Conservation (phyloP, 2,113 vertebrate species). For the Astur gentilis region DNA sequence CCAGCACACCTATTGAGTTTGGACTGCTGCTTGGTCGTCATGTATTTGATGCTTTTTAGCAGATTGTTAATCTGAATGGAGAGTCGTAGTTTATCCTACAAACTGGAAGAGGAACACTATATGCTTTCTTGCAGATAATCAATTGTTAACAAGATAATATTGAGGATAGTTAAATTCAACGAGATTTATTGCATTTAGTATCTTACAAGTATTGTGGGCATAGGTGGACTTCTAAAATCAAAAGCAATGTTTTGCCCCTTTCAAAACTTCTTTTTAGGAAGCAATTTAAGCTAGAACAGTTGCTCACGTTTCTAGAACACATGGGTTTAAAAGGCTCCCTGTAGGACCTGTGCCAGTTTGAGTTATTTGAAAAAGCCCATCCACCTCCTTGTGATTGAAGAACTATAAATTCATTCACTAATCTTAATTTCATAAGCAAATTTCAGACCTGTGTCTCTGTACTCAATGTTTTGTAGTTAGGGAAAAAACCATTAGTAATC, state of each 20-base stretch:
- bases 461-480: background rate
- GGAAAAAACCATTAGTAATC: background rate
- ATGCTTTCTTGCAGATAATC: background rate
- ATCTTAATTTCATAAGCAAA: background rate
- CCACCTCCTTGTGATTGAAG: background rate
- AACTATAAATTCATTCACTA: background rate
- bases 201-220: background rate
- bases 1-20: background rate
- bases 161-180: no score
- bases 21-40: background rate
- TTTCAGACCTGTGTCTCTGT: background rate
- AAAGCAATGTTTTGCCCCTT: background rate
- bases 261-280: background rate
- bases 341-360: background rate
- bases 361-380: background rate
- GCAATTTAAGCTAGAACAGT: background rate
- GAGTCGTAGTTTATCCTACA: fast-evolving
- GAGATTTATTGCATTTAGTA: background rate
- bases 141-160: background rate
- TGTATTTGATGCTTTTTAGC: fast-evolving
- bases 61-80: fast-evolving
- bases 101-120: background rate
- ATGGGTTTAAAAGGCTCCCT: background rate
- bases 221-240: background rate
- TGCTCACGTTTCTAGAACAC: background rate